Conservation (phyloP, 2,888 invertebrate species). For the Villa cingulata region DNA sequence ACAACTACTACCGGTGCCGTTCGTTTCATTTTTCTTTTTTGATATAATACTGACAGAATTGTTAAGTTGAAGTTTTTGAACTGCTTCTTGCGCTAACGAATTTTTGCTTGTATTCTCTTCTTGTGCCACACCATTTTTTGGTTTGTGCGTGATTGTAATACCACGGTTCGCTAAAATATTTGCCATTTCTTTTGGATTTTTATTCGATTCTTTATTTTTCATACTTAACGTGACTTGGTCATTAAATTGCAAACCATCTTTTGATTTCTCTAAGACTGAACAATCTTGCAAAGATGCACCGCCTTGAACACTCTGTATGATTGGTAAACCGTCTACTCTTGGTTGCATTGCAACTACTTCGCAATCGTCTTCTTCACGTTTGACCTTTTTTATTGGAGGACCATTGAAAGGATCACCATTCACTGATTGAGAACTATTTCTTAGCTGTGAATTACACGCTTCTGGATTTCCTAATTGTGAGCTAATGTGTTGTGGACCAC, state of each 20-base stretch:
- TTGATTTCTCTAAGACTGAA: slow-evolving; percentile 32
- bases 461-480: not conserved
- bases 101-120: slow-evolving; percentile 24
- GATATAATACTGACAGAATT: slow-evolving; percentile 49
- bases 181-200: slow-evolving; percentile 62
- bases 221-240: slow-evolving; percentile 58
- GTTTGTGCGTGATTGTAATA: slow-evolving; percentile 50
- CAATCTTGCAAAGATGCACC: slow-evolving; percentile 11
- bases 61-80: slow-evolving; percentile 38
- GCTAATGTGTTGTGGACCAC: not conserved
- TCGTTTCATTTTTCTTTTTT: slow-evolving; percentile 32
- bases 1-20: slow-evolving; percentile 20
- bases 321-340: slow-evolving; percentile 54
- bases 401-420: not conserved
- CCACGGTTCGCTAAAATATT: slow-evolving; percentile 63
- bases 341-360: slow-evolving; percentile 63
- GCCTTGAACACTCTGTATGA: slow-evolving; percentile 63
- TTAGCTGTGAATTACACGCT: not conserved
- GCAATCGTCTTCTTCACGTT: slow-evolving; percentile 48
- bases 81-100: slow-evolving; percentile 33
- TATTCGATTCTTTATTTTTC: slow-evolving; percentile 40
- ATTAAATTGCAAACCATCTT: slow-evolving; percentile 51
- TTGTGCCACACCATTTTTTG: slow-evolving; percentile 29
- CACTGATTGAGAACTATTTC: not conserved
- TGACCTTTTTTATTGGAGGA: slow-evolving; percentile 16